A percentile compares a stretch with the other conserved stretches of the same genome.
These are phyloP conservation scores for Ailurus styani DNA, from an alignment of 2,113 vertebrate species.

Conservation along the genomic window DNA sequence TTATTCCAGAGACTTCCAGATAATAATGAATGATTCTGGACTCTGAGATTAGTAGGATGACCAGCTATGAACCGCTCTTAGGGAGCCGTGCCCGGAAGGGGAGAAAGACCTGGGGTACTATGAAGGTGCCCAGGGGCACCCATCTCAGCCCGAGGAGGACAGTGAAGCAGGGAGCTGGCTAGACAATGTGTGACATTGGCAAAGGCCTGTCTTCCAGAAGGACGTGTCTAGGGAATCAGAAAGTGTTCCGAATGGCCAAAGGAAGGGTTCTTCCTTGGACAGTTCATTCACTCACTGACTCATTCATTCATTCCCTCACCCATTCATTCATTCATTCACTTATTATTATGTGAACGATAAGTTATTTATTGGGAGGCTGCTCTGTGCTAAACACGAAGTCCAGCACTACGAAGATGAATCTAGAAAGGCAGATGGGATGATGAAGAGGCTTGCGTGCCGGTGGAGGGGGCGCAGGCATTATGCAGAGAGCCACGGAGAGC, in stretches of 20 bases:
- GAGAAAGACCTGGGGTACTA: rapidly evolving
- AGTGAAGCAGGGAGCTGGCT: rapidly evolving
- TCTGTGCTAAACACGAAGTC: not conserved
- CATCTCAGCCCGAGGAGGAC: rapidly evolving
- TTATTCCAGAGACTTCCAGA: not conserved
- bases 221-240: not conserved
- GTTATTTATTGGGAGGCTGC: not conserved
- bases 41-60: not conserved
- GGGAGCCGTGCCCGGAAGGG: not conserved
- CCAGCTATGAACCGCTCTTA: not conserved
- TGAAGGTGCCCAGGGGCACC: rapidly evolving
- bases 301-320: not conserved
- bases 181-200: rapidly evolving
- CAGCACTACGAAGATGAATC: not conserved
- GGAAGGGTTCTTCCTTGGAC: not conserved
- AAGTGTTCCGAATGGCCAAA: not conserved
- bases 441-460: rapidly evolving
- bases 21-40: not conserved
- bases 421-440: not conserved
- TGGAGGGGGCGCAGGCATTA: rapidly evolving
- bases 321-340: too few species aligned
- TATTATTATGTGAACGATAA: too few species aligned
- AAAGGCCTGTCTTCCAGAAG: too few species aligned
- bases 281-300: not conserved
- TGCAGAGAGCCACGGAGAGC: not conserved